These are phyloP conservation scores for Cephus spinipes DNA, from an alignment of 2,888 invertebrate genomes.

Conservation along the genomic window DNA sequence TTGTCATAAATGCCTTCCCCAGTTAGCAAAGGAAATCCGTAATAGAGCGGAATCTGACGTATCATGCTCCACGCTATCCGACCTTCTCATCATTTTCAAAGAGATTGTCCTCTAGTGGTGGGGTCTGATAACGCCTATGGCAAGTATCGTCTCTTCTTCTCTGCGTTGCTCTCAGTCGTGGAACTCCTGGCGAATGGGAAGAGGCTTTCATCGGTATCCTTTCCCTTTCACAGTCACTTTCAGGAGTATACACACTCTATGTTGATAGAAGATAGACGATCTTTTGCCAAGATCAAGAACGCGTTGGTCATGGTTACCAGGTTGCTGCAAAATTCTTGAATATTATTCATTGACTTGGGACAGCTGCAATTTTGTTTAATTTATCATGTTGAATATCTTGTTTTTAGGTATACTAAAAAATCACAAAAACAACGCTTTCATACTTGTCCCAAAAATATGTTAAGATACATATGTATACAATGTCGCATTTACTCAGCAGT, in stretches of 20 bases:
- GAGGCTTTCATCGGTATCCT: not conserved
- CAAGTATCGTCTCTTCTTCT: not conserved
- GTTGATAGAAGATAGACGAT: not conserved
- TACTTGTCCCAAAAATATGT: not conserved
- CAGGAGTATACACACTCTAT: not conserved
- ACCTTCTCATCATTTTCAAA: not conserved
- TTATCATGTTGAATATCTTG: not conserved
- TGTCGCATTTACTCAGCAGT: not conserved
- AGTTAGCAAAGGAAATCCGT: not conserved
- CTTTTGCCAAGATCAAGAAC: constrained; percentile 11
- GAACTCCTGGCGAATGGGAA: not conserved
- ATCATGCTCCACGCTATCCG: not conserved
- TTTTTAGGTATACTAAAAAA: not conserved
- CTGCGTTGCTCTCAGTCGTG: not conserved
- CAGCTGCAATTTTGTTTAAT: not conserved
- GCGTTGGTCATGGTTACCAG: not conserved
- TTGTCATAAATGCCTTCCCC: not conserved
- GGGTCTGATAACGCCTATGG: not conserved
- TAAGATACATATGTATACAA: not conserved
- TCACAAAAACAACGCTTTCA: not conserved
- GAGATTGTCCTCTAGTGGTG: not conserved
- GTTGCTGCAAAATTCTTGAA: not conserved
- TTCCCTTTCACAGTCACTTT: not conserved
- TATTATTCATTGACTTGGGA: not conserved
- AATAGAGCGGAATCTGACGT: not conserved